These are phyloP conservation scores for Ophion obscuratus DNA, from an alignment of 2,888 invertebrate genomes.

Conservation along the genomic window DNA sequence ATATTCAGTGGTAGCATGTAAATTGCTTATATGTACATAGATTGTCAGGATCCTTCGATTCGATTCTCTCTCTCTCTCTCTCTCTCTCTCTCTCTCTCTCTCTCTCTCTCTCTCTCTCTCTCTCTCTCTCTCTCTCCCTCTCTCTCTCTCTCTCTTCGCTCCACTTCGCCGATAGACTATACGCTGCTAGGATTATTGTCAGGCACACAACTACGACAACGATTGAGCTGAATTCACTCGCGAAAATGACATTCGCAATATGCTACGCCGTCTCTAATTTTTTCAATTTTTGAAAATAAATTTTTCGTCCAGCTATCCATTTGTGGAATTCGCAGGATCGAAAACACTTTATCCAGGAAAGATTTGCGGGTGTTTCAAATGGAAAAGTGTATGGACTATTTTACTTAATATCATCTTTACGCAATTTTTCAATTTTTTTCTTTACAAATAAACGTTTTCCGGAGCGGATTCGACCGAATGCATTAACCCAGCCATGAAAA, in stretches of 20 bases:
- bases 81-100: constrained; percentile 3
- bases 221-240: neutral
- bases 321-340: neutral
- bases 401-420: too few relatives aligned
- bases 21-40: constrained; percentile 19
- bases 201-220: constrained; percentile 3
- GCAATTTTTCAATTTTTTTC: too few relatives aligned
- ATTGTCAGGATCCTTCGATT: constrained; percentile 17
- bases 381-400: too few relatives aligned
- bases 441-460: too few relatives aligned
- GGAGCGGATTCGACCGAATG: too few relatives aligned
- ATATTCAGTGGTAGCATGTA: constrained; percentile 29
- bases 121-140: neutral
- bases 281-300: neutral
- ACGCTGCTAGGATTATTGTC: constrained; percentile 8
- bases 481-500: too few relatives aligned
- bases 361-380: too few relatives aligned
- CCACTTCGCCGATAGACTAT: neutral
- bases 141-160: constrained; percentile 1
- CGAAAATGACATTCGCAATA: constrained; percentile 18
- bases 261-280: neutral
- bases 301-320: neutral
- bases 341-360: too few relatives aligned
- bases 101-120: neutral
- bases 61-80: neutral